These are phyloP conservation scores for Ophion slaviceki DNA, from an alignment of 2,888 invertebrate species.

Conservation along the genomic window DNA sequence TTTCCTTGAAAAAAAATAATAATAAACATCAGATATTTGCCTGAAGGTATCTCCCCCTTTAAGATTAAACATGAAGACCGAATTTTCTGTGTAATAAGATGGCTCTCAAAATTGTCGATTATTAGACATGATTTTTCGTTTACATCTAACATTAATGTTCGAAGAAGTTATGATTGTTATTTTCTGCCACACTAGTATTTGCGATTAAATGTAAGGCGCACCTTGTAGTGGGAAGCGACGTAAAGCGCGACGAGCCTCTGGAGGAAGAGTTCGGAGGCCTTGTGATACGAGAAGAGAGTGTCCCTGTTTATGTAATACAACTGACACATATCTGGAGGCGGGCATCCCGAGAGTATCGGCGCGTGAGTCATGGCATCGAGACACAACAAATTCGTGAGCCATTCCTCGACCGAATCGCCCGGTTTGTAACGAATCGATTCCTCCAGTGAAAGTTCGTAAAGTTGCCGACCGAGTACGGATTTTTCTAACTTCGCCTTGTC, in stretches of 20 bases:
- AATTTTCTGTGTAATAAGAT: too few relatives aligned
- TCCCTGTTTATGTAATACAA: conserved; percentile 95
- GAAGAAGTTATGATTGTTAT: too few relatives aligned
- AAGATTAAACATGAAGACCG: too few relatives aligned
- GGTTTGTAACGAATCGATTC: conserved; percentile 96
- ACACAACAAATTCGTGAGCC: conserved; percentile 96
- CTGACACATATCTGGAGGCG: conserved; percentile 94
- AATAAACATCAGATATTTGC: too few relatives aligned
- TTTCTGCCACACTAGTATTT: too few relatives aligned
- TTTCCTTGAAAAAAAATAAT: too few relatives aligned
- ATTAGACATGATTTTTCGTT: too few relatives aligned
- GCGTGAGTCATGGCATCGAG: conserved; percentile 91
- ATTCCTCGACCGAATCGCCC: conserved; percentile 94
- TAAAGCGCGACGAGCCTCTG: conserved; percentile 96
- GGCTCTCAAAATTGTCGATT: too few relatives aligned
- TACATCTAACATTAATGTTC: too few relatives aligned
- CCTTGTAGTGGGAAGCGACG: conserved; percentile 99
- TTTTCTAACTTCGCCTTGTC: conserved; percentile 82
- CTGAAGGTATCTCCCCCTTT: too few relatives aligned
- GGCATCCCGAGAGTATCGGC: conserved; percentile 91
- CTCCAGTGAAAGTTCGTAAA: conserved; percentile 89
- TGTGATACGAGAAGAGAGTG: conserved; percentile 98
- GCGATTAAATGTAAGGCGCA: conserved; percentile 70
- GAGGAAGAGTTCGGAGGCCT: conserved; percentile 95
- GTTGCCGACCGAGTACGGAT: conserved; percentile 84